Conservation (phyloP, 2,113 vertebrate genomes). For the Psilopogon haemacephalus region DNA sequence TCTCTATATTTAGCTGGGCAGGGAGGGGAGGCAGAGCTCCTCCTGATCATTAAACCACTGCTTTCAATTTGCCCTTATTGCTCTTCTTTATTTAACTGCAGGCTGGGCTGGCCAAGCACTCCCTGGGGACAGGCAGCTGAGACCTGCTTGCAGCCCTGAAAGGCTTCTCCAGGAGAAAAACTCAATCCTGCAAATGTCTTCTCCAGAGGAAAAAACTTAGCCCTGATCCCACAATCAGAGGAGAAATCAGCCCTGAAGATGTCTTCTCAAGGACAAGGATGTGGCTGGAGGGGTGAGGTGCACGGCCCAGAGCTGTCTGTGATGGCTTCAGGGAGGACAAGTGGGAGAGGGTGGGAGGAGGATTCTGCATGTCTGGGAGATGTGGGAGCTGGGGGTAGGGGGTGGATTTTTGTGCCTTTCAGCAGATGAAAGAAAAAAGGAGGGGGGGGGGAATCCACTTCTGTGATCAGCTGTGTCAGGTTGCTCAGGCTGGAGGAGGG, state of each 20-base stretch:
- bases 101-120: not conserved
- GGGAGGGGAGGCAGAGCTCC: not conserved
- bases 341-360: not conserved
- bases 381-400: not conserved
- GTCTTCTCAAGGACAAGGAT: fast-evolving
- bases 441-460: not conserved
- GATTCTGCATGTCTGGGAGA: not conserved
- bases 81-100: not conserved
- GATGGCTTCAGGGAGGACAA: not conserved
- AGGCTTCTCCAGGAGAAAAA: not conserved
- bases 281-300: fast-evolving
- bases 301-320: not conserved
- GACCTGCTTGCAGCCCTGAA: not conserved
- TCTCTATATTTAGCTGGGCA: not conserved
- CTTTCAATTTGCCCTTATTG: not conserved
- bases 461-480: not conserved
- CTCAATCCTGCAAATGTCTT: not conserved
- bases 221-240: not conserved
- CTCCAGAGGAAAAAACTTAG: not conserved
- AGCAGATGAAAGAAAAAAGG: not conserved
- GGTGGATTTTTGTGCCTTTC: not conserved
- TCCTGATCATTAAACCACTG: not conserved
- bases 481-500: not conserved
- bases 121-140: not conserved
- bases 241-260: not conserved